phyloP scores from a whole-genome alignment of 35 echinoderm and acorn worm species.

The Diadema setosum region DNA sequence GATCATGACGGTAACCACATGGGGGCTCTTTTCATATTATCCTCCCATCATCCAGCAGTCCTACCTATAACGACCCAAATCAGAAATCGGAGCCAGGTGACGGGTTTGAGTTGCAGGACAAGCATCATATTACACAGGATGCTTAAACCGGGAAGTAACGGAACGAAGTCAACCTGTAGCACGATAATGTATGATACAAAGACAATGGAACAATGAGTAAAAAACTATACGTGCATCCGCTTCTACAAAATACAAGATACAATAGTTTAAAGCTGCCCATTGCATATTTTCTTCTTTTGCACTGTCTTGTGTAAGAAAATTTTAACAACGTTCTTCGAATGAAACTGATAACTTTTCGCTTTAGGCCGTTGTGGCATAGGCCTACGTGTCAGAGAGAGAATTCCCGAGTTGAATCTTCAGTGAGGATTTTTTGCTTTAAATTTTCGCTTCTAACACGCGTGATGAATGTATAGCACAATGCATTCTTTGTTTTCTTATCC shows the following conservation, averaged over 20 bases:
- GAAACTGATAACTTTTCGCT: background rate
- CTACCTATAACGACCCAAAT: slow-evolving; percentile 42
- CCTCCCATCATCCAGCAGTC: background rate
- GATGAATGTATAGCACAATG: no score
- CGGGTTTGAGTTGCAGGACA: background rate
- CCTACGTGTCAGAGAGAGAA: no score
- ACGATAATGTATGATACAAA: no score
- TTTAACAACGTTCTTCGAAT: background rate
- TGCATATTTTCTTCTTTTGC: background rate
- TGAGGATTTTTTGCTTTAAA: no score
- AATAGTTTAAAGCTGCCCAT: background rate
- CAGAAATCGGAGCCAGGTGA: slow-evolving; percentile 41
- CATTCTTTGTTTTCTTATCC: no score
- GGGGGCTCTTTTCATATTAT: background rate
- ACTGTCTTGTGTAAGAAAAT: background rate
- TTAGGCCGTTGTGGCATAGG: no score
- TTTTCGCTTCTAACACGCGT: no score
- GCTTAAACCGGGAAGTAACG: slow-evolving; percentile 18
- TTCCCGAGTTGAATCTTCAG: no score
- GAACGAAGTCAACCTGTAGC: background rate
- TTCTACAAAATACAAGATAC: background rate
- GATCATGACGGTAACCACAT: background rate
- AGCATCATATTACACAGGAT: slow-evolving; percentile 13
- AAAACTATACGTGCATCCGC: no score
- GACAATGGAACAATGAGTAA: no score